phyloP scores from a whole-genome alignment of 2,888 invertebrate genomes.

The Aphrophora alni region DNA sequence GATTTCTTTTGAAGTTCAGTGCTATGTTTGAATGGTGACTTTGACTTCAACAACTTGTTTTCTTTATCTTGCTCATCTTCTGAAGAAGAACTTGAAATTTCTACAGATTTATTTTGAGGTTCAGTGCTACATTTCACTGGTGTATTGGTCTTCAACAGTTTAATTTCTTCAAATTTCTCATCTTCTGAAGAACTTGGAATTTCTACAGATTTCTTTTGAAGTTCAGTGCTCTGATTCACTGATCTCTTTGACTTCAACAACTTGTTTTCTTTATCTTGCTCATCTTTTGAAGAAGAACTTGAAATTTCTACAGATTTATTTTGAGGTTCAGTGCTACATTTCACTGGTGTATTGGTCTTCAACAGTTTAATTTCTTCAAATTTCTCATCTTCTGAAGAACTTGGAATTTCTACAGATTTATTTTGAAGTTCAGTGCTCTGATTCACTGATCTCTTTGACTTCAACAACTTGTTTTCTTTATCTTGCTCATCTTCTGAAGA shows the following conservation, averaged over 20 bases:
- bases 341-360: background rate
- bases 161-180: background rate
- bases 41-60: background rate
- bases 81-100: background rate
- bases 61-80: background rate
- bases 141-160: background rate
- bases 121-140: background rate
- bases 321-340: background rate
- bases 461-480: background rate
- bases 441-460: background rate
- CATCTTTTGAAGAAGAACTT: background rate
- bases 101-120: background rate
- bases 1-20: background rate
- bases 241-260: background rate
- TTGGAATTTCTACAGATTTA: background rate
- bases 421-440: background rate
- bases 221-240: background rate
- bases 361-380: background rate
- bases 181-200: background rate
- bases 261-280: background rate
- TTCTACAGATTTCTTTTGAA: background rate
- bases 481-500: background rate
- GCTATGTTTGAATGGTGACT: background rate
- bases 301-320: background rate
- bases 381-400: background rate